Evolutionary conservation across 2,797 vertebrate species (phyloP).

Genomic region (Phylloscopus collybita): DNA sequence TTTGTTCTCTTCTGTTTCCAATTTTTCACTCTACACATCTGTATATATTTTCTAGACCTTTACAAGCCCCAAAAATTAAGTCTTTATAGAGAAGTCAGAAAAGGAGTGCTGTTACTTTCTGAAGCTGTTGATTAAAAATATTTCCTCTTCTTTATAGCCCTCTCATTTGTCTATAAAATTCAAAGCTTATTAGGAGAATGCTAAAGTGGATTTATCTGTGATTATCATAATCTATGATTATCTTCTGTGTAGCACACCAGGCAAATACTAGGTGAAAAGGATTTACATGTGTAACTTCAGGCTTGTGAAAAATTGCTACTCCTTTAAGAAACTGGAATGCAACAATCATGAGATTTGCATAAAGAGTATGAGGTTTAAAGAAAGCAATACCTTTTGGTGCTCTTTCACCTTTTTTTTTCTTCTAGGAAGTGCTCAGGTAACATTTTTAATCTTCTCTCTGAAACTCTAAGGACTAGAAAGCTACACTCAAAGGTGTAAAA

Average conservation of each 20-base stretch:
- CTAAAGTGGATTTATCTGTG: not conserved
- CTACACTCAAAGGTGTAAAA: not conserved
- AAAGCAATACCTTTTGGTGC: not conserved
- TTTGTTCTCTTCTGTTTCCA: not conserved
- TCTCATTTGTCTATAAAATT: not conserved
- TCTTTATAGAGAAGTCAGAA: not conserved
- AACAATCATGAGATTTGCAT: not conserved
- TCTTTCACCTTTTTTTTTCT: not conserved
- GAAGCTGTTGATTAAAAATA: not conserved
- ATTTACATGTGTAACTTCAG: not conserved
- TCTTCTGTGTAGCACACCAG: not conserved
- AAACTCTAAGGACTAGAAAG: not conserved
- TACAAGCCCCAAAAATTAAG: not conserved
- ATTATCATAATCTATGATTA: not conserved
- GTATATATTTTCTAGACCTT: not conserved
- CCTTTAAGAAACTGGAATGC: not conserved
- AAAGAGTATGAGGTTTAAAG: not conserved
- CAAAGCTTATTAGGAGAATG: not conserved
- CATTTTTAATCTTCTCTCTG: slow-evolving; percentile 25
- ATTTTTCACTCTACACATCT: not conserved
- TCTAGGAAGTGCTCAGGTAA: slow-evolving; percentile 14
- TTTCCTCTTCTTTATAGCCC: not conserved
- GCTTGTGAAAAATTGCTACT: not conserved
- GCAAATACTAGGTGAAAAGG: not conserved
- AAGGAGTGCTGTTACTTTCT: not conserved